Conservation (phyloP, 2,888 invertebrate species). For the Heteropelma amictum region DNA sequence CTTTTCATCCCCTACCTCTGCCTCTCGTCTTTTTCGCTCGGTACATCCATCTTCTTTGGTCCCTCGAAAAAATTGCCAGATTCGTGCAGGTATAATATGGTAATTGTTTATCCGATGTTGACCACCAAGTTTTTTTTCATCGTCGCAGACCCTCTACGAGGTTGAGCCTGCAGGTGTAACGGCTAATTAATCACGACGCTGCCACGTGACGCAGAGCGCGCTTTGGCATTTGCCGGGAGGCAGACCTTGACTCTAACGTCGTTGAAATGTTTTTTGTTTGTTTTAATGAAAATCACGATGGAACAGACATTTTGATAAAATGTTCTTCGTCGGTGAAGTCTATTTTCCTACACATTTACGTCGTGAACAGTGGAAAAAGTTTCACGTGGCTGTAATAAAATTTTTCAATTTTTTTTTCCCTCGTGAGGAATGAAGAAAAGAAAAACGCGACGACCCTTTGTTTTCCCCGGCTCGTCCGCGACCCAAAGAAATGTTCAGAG, state of each 20-base stretch:
- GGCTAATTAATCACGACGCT: slow-evolving; percentile 50
- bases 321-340: background rate
- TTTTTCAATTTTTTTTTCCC: background rate
- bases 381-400: background rate
- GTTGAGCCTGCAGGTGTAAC: slow-evolving; percentile 36
- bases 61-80: slow-evolving; percentile 36
- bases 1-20: background rate
- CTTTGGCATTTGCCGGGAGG: background rate
- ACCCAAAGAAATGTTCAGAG: slow-evolving; percentile 29
- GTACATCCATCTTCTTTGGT: background rate
- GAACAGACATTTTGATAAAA: slow-evolving; percentile 6
- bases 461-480: background rate
- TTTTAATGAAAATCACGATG: background rate
- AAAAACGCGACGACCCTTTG: slow-evolving; percentile 11
- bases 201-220: background rate
- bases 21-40: background rate
- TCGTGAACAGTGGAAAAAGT: background rate
- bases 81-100: slow-evolving; percentile 35
- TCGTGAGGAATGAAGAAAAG: background rate
- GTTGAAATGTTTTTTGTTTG: background rate
- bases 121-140: slow-evolving; percentile 32
- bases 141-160: slow-evolving; percentile 22
- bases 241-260: background rate
- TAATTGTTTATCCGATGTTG: slow-evolving; percentile 46
- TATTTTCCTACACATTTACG: background rate